These are phyloP conservation scores for Pheosia tremula DNA, from an alignment of 2,888 invertebrate genomes.

Conservation along the genomic window DNA sequence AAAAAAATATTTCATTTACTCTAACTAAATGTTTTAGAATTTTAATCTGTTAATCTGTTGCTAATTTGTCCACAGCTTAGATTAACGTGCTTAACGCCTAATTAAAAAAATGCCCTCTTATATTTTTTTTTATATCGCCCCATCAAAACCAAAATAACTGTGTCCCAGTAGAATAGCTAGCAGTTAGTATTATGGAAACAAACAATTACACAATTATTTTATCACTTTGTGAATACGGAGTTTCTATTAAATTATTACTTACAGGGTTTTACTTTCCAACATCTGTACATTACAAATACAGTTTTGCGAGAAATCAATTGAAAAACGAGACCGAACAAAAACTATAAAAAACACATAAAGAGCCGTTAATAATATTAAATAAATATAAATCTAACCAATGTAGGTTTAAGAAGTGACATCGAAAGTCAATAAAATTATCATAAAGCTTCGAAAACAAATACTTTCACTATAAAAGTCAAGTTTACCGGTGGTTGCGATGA, in stretches of 20 bases:
- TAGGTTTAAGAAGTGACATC: conserved; percentile 17
- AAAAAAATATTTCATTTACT: too few species aligned
- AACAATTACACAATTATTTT: too few species aligned
- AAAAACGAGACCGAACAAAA: conserved; percentile 1
- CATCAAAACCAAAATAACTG: too few species aligned
- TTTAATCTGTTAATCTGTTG: too few species aligned
- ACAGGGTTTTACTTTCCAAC: not conserved
- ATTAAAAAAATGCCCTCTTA: too few species aligned
- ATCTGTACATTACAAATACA: not conserved
- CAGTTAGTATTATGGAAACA: too few species aligned
- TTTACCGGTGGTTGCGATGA: conserved; percentile 22
- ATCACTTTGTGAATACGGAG: too few species aligned
- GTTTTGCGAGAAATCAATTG: conserved; percentile 1
- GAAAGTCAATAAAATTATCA: conserved; percentile 47
- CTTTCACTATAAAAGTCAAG: conserved; percentile 46
- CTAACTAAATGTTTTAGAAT: too few species aligned
- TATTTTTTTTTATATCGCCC: too few species aligned
- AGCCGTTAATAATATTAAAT: not conserved
- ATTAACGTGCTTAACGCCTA: too few species aligned
- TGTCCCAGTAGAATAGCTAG: too few species aligned
- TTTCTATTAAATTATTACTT: not conserved
- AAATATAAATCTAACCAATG: not conserved
- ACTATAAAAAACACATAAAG: not conserved
- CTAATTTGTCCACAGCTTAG: too few species aligned
- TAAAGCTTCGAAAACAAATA: conserved; percentile 33